Evolutionary conservation across 2,888 invertebrate genomes (phyloP).

Genomic region (Limnephilus marmoratus): DNA sequence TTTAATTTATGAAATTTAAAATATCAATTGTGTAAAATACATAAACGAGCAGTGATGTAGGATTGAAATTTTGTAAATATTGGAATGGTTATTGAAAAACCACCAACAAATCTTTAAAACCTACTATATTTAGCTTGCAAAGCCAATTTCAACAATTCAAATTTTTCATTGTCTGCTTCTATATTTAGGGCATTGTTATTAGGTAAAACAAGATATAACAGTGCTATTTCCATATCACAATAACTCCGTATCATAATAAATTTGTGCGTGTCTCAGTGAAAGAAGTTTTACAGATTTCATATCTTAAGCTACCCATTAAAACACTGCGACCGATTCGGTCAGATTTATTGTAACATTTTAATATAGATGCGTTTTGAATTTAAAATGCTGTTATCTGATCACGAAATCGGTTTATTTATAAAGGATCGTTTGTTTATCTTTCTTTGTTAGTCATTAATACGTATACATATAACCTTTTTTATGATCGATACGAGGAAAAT

Average conservation of each 20-base stretch:
- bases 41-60: too few relatives aligned
- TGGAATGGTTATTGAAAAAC: too few relatives aligned
- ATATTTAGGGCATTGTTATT: not conserved
- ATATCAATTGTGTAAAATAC: too few relatives aligned
- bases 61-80: too few relatives aligned
- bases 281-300: not conserved
- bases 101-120: too few relatives aligned
- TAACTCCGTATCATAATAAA: not conserved
- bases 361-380: not conserved
- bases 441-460: too few relatives aligned
- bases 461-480: too few relatives aligned
- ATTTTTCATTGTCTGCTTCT: not conserved
- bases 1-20: too few relatives aligned
- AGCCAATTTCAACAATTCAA: too few relatives aligned
- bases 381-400: not conserved
- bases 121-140: too few relatives aligned
- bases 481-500: too few relatives aligned
- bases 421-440: not conserved
- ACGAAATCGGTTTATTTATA: not conserved
- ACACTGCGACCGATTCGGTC: not conserved
- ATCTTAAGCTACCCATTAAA: not conserved
- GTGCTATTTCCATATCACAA: not conserved
- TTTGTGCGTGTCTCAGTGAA: not conserved
- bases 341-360: not conserved
- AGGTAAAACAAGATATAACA: not conserved